Base-by-base conservation (phyloP, 2,888 invertebrate species). In the Thera obeliscata region DNA sequence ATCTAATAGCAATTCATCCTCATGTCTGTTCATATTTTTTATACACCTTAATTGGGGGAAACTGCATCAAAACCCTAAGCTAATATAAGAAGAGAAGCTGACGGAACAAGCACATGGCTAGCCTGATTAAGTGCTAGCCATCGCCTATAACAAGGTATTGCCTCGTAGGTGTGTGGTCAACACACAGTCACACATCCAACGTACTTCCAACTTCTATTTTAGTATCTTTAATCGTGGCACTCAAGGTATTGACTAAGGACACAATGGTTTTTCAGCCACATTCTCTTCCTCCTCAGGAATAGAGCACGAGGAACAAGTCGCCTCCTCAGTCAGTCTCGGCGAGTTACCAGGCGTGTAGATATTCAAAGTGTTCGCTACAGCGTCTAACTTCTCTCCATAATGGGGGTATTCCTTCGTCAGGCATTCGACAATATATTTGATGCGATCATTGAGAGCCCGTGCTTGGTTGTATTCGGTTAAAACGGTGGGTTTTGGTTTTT, bases 361-460 rank as follows among this genome's bases (percentile, higher is more conserved):
- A 48, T 93, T 90, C 71, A 95, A 77, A 0, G 95, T 94, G 75
- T 95, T 95, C 11, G 83, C 74, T 59, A 95, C 87, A 4, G 71
- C 56, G 38, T 84, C 84, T 11, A 91, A 71, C 54, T 82, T 87
- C 7, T 94, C 91, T 22, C 84, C 82, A 67, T 94, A 85, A 61
- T 94, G 89, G 0, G 97, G 96, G 87, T 95, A 96, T 74, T 96
- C 96, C 4, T 85, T 87, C 38, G 86, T 81, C 2, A 97, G 87
- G 56, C 91, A 89, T 58, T 95, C 94, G 11, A 96, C 91, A 2
- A 96, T 90, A 71, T 91, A 89, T 54, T 87, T 88, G 3, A 97
- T 84, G 69, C 95, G 93, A 38, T 91, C 90, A 78, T 96, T 96
- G 4, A 95, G 87, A 0, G 91, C 90, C 55, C 87, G 88, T 64